Evolutionary conservation across 2,113 vertebrate genomes (phyloP), one percentile per base, ranked within the genome.

Genomic region (Heteronetta atricapilla): DNA sequence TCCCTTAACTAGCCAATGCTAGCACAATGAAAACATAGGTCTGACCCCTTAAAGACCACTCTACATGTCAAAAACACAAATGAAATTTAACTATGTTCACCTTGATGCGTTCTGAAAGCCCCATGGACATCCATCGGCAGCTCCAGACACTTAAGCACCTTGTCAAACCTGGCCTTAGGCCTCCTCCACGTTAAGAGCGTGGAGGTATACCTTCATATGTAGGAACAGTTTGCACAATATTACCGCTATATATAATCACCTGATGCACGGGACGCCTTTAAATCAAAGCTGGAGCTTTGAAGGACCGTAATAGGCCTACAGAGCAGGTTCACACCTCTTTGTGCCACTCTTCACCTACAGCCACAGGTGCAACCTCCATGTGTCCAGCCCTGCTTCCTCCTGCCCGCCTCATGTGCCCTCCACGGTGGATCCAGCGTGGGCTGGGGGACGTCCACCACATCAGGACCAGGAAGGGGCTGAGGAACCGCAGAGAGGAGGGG

Each of bases 321-420:
- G 21, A 58, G 38, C 58, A 80, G 86, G 34, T 33, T 38, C 53
- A 79, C 9, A 4, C 16, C 4, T 36, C 15, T 76, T 38, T n/a
- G 14, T 81, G 53, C 29, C 23, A 40, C 48, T 44, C 31, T 1
- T 2, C 0, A 0, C 15, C 63, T 63, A 40, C 8, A 84, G 64
- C 11, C 5, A 3, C 1, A 28, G 23, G 14, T 40, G 28, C 82
- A 68, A 75, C 26, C 11, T 82, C 33, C 53, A 23, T 18, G 18
- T 0, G 3, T 36, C 64, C 60, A 63, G 40, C 13, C 23, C 3
- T 0, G 2, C 64, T 75, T 78, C 56, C 34, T 76, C 42, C 64
- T 75, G 46, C 23, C 38, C 13, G 36, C 11, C 28, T 13, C 34
- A 72, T 11, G 17, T 29, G 34, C 26, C 48, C 28, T 72, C 48